Conservation (phyloP, 2,113 vertebrate genomes). For the Daphoenositta chrysoptera region DNA sequence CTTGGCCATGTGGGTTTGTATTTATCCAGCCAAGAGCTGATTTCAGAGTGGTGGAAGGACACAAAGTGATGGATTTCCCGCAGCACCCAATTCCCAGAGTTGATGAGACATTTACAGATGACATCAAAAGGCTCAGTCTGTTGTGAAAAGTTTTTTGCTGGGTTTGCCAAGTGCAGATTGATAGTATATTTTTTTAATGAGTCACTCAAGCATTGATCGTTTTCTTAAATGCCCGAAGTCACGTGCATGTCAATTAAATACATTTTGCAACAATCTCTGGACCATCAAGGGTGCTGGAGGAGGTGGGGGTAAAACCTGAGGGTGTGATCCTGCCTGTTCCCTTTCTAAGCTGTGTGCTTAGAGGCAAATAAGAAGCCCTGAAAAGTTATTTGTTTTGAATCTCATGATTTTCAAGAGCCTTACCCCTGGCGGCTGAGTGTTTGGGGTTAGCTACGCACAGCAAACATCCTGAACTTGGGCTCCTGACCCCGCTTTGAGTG, state of each 20-base stretch:
- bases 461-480: constrained; percentile 55
- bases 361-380: not conserved
- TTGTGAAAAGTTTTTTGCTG: not conserved
- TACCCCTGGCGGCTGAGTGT: not conserved
- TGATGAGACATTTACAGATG: not conserved
- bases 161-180: not conserved
- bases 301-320: not conserved
- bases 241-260: not conserved
- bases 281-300: not conserved
- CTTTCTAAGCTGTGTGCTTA: not conserved
- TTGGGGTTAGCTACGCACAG: not conserved
- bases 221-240: not conserved
- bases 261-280: not conserved
- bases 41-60: not conserved
- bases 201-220: not conserved
- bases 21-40: not conserved
- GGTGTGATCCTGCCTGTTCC: not conserved
- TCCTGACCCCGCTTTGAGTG: constrained; percentile 40
- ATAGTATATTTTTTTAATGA: not conserved
- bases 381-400: constrained; percentile 2
- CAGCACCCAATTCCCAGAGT: not conserved
- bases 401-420: not conserved
- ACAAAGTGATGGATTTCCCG: not conserved
- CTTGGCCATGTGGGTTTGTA: accelerated
- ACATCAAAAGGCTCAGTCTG: not conserved